A percentile compares a stretch with the other conserved stretches of the same genome.
Evolutionary conservation across 2,113 vertebrate species (phyloP).

Genomic region (Eublepharis macularius): DNA sequence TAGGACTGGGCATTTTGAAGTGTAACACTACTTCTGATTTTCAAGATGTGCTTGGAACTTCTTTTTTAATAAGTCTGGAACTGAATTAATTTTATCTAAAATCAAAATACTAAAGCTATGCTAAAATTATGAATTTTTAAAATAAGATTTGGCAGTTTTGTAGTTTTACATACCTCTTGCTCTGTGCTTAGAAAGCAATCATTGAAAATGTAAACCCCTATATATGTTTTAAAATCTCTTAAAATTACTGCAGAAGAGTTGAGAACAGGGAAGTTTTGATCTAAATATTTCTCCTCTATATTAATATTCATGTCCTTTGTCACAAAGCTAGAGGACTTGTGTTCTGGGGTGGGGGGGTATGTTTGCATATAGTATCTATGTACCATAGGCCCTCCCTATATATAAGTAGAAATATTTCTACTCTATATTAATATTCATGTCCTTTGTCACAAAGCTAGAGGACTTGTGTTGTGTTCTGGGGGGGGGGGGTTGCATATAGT

Average conservation of each 20-base stretch:
- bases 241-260: background rate
- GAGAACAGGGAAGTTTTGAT: background rate
- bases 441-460: background rate
- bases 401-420: background rate
- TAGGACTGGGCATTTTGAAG: conserved; percentile 55
- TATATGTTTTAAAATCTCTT: background rate
- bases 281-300: background rate
- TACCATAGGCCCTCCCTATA: background rate
- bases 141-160: background rate
- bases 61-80: background rate
- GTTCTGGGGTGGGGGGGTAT: background rate
- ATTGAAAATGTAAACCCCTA: background rate
- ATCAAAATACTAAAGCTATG: background rate
- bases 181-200: background rate
- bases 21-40: background rate
- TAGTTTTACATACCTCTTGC: background rate
- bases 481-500: background rate
- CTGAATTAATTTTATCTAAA: background rate
- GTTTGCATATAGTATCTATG: background rate
- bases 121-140: background rate
- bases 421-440: background rate
- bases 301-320: background rate
- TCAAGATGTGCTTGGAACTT: background rate
- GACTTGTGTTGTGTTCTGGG: background rate
- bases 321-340: background rate